These are phyloP conservation scores for Cyrtodaria siliqua DNA, from an alignment of 2,888 invertebrate genomes.

Conservation along the genomic window DNA sequence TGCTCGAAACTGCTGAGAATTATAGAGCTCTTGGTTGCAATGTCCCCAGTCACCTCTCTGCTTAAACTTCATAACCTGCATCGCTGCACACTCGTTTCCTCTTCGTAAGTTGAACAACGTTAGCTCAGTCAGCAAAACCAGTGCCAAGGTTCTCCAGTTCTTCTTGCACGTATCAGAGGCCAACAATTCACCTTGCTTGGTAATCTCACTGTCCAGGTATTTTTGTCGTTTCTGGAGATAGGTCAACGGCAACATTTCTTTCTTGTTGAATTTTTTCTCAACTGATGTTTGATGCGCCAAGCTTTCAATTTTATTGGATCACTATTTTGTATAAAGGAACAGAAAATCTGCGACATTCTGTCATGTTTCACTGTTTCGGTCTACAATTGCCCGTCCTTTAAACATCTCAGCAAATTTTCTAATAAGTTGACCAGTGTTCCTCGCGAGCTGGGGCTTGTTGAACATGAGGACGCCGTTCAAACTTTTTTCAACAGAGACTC, in stretches of 20 bases:
- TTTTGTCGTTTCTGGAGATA: constrained; percentile 22
- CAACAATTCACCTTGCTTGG: constrained; percentile 2
- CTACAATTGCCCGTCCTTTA: constrained; percentile 7
- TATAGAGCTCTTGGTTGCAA: constrained; percentile 17
- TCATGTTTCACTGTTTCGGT: constrained; percentile 5
- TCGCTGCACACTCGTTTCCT: constrained; percentile 29
- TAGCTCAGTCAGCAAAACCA: constrained; percentile 11
- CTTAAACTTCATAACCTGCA: constrained; percentile 21
- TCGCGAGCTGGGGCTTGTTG: constrained; percentile 5
- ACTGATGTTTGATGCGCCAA: constrained; percentile 26
- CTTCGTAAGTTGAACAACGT: constrained; percentile 22
- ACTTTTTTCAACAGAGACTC: constrained; percentile 6
- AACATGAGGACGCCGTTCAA: constrained; percentile 18
- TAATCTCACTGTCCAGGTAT: constrained; percentile 16
- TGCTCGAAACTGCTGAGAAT: constrained; percentile 23
- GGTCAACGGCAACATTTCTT: constrained; percentile 22
- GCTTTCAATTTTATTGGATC: constrained; percentile 14
- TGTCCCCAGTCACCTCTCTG: constrained; percentile 15
- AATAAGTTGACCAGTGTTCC: constrained; percentile 18
- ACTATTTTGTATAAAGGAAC: constrained; percentile 10
- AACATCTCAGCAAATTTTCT: constrained; percentile 14
- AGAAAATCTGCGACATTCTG: constrained; percentile 11
- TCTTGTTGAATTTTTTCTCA: constrained; percentile 25
- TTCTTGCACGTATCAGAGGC: not conserved
- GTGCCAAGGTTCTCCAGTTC: constrained; percentile 5